Evolutionary conservation across 2,797 vertebrate genomes (phyloP).

Genomic region (Enteromius paludinosus): DNA sequence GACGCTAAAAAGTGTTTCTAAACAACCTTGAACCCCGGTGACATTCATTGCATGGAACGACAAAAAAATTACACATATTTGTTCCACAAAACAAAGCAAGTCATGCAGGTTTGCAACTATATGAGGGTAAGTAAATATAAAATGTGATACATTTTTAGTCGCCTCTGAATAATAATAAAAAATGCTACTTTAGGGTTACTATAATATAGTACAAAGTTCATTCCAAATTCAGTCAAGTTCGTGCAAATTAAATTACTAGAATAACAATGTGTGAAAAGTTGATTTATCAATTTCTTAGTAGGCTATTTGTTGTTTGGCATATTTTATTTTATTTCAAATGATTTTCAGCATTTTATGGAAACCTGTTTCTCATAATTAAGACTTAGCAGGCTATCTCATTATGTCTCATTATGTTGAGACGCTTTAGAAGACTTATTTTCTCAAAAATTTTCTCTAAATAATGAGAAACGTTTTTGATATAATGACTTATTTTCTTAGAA

Average conservation of each 20-base stretch:
- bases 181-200: not conserved
- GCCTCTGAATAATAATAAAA: too few relatives aligned
- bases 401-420: too few relatives aligned
- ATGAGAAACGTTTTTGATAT: not conserved
- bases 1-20: not conserved
- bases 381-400: too few relatives aligned
- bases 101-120: not conserved
- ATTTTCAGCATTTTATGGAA: not conserved
- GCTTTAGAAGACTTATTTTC: not conserved
- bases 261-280: not conserved
- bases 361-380: too few relatives aligned
- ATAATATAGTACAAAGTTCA: not conserved
- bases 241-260: too few relatives aligned
- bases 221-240: not conserved
- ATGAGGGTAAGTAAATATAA: not conserved
- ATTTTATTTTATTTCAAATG: not conserved
- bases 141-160: not conserved
- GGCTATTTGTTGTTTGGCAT: not conserved
- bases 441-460: not conserved
- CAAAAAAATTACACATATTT: not conserved
- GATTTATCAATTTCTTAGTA: not conserved
- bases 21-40: not conserved
- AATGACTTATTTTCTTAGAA: not conserved
- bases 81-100: not conserved
- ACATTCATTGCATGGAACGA: not conserved